Conservation (phyloP, 2,888 invertebrate genomes). For the Drosophila antonietae region DNA sequence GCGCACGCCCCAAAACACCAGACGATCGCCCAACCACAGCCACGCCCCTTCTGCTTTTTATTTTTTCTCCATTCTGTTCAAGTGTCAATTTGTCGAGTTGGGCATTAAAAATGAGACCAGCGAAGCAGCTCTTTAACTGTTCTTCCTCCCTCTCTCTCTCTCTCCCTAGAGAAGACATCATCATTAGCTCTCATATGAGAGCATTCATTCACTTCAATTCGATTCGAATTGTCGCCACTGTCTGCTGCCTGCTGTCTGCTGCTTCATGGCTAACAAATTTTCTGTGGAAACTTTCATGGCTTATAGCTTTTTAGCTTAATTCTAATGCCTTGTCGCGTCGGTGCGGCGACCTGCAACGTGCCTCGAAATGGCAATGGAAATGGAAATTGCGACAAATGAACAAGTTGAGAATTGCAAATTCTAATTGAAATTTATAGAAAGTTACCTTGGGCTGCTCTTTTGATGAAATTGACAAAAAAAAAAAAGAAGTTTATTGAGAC, state of each 20-base stretch:
- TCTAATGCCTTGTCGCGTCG: conserved; percentile 33
- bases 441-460: conserved; percentile 30
- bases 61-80: conserved; percentile 15
- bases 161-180: conserved; percentile 25
- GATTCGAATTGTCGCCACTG: not conserved
- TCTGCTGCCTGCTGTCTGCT: too few relatives aligned
- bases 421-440: conserved; percentile 61
- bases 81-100: conserved; percentile 59
- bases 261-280: conserved; percentile 28
- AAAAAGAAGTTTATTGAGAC: too few relatives aligned
- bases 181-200: conserved; percentile 26
- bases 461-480: conserved; percentile 15
- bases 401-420: conserved; percentile 46
- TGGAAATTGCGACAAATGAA: conserved; percentile 16
- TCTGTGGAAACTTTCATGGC: conserved; percentile 60
- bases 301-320: conserved; percentile 47
- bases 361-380: conserved; percentile 36
- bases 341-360: conserved; percentile 42
- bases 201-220: not conserved
- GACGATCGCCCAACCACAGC: conserved; percentile 3
- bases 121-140: conserved; percentile 32
- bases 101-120: conserved; percentile 55
- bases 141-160: conserved; percentile 1
- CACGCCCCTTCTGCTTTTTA: conserved; percentile 1
- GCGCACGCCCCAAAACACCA: conserved; percentile 37